Evolutionary conservation across 2,888 invertebrate species (phyloP).

Genomic region (Taphrorychus bicolor): DNA sequence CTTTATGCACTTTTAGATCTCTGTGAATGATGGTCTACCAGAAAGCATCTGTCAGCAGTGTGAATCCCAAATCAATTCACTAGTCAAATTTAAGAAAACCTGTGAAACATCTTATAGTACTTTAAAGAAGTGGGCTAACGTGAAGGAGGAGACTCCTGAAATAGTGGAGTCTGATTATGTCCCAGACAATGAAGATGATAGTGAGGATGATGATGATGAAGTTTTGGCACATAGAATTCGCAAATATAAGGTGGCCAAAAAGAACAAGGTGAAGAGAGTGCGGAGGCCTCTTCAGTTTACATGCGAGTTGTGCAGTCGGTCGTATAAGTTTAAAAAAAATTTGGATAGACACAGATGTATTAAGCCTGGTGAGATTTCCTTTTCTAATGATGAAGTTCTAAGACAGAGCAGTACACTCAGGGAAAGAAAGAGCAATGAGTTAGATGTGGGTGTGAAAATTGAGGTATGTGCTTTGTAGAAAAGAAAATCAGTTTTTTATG

Average conservation of each 20-base stretch:
- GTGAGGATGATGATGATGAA: slow-evolving; percentile 11
- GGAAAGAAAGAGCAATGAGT: background rate
- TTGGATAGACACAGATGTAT: slow-evolving; percentile 31
- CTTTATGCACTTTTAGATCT: too few species aligned
- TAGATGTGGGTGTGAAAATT: background rate
- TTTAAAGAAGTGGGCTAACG: slow-evolving; percentile 42
- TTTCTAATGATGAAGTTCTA: too few species aligned
- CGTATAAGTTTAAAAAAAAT: slow-evolving; percentile 35
- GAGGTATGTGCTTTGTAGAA: too few species aligned
- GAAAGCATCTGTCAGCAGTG: slow-evolving; percentile 53
- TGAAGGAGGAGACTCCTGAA: slow-evolving; percentile 18
- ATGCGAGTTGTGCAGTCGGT: slow-evolving; percentile 28
- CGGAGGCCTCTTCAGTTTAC: slow-evolving; percentile 22
- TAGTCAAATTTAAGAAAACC: slow-evolving; percentile 50
- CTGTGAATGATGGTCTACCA: slow-evolving; percentile 52
- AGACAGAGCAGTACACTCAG: too few species aligned
- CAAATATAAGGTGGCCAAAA: background rate
- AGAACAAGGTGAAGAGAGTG: slow-evolving; percentile 14
- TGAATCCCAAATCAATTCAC: slow-evolving; percentile 47
- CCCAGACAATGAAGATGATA: slow-evolving; percentile 11
- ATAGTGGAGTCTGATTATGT: too few species aligned
- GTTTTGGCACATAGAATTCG: background rate
- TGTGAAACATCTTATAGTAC: slow-evolving; percentile 52
- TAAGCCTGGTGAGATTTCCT: slow-evolving; percentile 10
- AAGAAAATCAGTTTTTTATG: too few species aligned